These are phyloP conservation scores for Noctua pronuba DNA, from an alignment of 2,888 invertebrate genomes.

Conservation along the genomic window DNA sequence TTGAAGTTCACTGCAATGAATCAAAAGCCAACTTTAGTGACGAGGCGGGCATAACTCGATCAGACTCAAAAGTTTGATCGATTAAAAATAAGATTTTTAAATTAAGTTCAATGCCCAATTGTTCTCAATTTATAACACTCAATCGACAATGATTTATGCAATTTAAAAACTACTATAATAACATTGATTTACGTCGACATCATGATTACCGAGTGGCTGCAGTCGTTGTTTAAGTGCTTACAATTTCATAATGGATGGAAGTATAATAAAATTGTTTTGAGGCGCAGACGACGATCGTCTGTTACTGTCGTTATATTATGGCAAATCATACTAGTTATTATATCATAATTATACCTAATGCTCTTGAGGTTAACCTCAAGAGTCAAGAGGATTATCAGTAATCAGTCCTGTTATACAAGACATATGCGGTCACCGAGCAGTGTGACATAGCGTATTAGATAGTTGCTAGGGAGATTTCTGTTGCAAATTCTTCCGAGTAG, in stretches of 20 bases:
- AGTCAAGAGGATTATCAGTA: conserved; percentile 11
- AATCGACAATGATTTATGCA: conserved; percentile 56
- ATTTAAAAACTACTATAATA: conserved; percentile 59
- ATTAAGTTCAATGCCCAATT: conserved; percentile 60
- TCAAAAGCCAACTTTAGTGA: neutral
- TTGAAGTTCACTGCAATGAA: neutral
- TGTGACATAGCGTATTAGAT: neutral
- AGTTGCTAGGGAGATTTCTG: neutral
- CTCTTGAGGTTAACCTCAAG: conserved; percentile 3
- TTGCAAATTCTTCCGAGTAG: neutral
- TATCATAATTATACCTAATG: conserved; percentile 4
- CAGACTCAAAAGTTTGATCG: neutral
- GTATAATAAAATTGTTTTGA: conserved; percentile 9
- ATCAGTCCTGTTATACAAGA: neutral
- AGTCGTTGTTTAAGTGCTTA: conserved; percentile 31
- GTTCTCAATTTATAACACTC: conserved; percentile 58
- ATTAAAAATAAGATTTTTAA: conserved; percentile 45
- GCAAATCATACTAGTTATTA: conserved; percentile 1
- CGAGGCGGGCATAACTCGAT: neutral
- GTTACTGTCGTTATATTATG: conserved; percentile 21
- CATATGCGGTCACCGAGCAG: neutral
- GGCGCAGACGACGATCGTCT: conserved; percentile 7
- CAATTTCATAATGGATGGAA: conserved; percentile 31
- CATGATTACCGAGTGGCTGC: conserved; percentile 31
- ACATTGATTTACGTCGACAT: conserved; percentile 60